Percentiles rank a stretch among this genome's conserved stretches.
phyloP scores from a whole-genome alignment of 2,113 vertebrate genomes.

The Scartelaos histophorus region DNA sequence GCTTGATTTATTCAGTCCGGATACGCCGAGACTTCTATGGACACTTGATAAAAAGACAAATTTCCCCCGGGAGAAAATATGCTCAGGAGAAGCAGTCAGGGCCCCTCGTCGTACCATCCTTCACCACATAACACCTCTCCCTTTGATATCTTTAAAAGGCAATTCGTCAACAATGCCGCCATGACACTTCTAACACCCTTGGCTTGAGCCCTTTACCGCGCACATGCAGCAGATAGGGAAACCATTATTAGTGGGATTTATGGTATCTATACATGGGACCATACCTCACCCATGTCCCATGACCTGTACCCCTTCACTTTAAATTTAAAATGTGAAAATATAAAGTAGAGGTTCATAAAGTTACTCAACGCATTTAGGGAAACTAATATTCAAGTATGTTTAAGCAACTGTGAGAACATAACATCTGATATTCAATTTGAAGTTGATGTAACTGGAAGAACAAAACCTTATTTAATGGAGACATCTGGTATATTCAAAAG shows the following conservation, averaged over 20 bases:
- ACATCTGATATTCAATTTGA: no score
- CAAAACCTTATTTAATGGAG: no score
- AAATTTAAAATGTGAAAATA: no score
- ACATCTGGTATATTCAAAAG: no score
- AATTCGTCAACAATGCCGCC: slow-evolving; percentile 74
- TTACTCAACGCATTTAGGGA: no score
- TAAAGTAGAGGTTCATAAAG: no score
- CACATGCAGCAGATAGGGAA: slow-evolving; percentile 66
- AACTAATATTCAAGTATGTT: no score
- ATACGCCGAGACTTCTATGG: slow-evolving; percentile 67
- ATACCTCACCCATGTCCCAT: slow-evolving; percentile 59
- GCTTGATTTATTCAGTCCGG: slow-evolving; percentile 75
- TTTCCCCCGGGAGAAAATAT: slow-evolving; percentile 62
- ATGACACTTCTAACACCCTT: slow-evolving; percentile 74
- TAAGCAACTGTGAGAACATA: no score
- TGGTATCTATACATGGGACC: slow-evolving; percentile 62
- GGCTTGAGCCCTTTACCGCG: slow-evolving; percentile 73
- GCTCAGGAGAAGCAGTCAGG: slow-evolving; percentile 48
- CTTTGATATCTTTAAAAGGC: slow-evolving; percentile 78
- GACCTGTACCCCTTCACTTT: slow-evolving; percentile 24
- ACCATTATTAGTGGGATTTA: slow-evolving; percentile 79
- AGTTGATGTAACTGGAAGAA: no score
- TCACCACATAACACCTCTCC: slow-evolving; percentile 60
- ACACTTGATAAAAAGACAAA: slow-evolving; percentile 83
- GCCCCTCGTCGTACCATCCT: slow-evolving; percentile 67